Evolutionary conservation across 2,888 invertebrate genomes (phyloP).

Genomic region (Tridacna crocea): DNA sequence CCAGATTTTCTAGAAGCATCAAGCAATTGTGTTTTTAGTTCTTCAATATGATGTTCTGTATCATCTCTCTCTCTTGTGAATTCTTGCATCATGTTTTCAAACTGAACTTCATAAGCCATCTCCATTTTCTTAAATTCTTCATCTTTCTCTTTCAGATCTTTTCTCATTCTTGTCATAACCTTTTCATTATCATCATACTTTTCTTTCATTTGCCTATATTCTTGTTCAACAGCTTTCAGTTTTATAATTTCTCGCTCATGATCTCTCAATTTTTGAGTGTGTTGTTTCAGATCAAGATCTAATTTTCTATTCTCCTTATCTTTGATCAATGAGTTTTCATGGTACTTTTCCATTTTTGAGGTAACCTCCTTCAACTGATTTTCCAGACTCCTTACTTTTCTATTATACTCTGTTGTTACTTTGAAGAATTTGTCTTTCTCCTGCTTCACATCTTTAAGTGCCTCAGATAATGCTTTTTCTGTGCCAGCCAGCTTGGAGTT

Average conservation of each 20-base stretch:
- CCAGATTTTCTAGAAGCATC: slow-evolving; percentile 89
- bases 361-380: slow-evolving; percentile 74
- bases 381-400: slow-evolving; percentile 74
- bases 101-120: slow-evolving; percentile 72
- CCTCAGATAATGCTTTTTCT: slow-evolving; percentile 79
- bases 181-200: slow-evolving; percentile 73
- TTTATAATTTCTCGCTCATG: slow-evolving; percentile 78
- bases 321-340: slow-evolving; percentile 72
- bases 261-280: slow-evolving; percentile 73
- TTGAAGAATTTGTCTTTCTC: slow-evolving; percentile 79
- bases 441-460: slow-evolving; percentile 76
- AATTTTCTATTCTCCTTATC: slow-evolving; percentile 76
- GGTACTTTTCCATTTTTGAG: slow-evolving; percentile 73
- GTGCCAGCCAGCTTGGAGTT: slow-evolving; percentile 78
- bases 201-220: slow-evolving; percentile 76
- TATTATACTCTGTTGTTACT: slow-evolving; percentile 77
- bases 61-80: slow-evolving; percentile 81
- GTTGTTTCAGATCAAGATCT: slow-evolving; percentile 72
- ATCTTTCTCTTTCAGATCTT: slow-evolving; percentile 73
- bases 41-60: slow-evolving; percentile 87
- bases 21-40: slow-evolving; percentile 90
- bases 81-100: slow-evolving; percentile 77
- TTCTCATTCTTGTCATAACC: slow-evolving; percentile 60
- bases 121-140: slow-evolving; percentile 71
- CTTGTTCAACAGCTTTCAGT: slow-evolving; percentile 77